Evolutionary conservation across 2,797 vertebrate species (phyloP), one percentile per base, ranked within the genome.

Genomic region (Leptodactylus fallax): DNA sequence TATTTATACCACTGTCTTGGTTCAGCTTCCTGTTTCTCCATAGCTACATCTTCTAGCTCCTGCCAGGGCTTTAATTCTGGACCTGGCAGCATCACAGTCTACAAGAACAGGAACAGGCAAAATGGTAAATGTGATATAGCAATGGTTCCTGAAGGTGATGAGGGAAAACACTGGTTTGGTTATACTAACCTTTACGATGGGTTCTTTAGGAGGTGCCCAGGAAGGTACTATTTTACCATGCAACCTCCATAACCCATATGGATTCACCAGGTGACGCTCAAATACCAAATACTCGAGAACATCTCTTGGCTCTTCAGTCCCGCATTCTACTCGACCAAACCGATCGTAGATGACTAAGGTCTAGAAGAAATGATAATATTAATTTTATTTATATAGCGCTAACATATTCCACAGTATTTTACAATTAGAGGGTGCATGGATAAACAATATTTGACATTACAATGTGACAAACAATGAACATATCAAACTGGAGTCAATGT

Each of bases 281-380:
- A 99, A 93, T 21, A 99, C 96, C 0, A 99, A 91, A 0, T 99
- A 99, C 85, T 99, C 98, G 91, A 99, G 71, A 0, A 98, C 97
- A 0, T 99, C 98, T 90, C 94, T 96, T 0, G 96, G 95, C 19
- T 97, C 94, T 92, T 99, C 97, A 36, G 94, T 94, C 0, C 98
- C 98, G 6, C 96, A 93, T 97, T 99, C 97, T 77, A 99, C 92
- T 10, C 97, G 93, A 58, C 98, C 98, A 82, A 99, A 99, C 27
- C 97, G 97, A 92, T 99, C 98, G 1, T 98, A 99, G 88, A 99
- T 94, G 1, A 97, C 97, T 89, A 99, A 91, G n/a, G 3, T 76
- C 88, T 89, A 16, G 27, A 49, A 53, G 1, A 11, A 76, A 76
- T 49, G n/a, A n/a, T 36, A 36, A 36, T 36, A 36, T 36, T 36